phyloP scores from a whole-genome alignment of 1,140 invertebrate species.

The Saccostrea echinata region DNA sequence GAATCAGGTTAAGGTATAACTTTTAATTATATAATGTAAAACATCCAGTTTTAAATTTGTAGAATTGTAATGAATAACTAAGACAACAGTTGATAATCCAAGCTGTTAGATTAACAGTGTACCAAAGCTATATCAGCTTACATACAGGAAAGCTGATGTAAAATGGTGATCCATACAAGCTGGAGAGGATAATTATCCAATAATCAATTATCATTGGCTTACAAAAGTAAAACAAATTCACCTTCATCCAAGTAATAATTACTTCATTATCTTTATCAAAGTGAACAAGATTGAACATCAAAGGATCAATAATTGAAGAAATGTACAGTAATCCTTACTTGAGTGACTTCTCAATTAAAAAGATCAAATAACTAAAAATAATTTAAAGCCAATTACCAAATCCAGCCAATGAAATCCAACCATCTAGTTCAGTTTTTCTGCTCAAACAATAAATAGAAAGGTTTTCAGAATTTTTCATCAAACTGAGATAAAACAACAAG shows the following conservation, averaged over 20 bases:
- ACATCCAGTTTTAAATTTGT: too few relatives aligned
- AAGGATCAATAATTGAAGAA: background rate
- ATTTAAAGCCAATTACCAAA: background rate
- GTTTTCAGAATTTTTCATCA: background rate
- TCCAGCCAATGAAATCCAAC: background rate
- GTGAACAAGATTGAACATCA: background rate
- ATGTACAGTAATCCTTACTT: background rate
- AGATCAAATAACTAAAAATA: background rate
- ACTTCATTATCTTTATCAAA: background rate
- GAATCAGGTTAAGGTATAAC: too few relatives aligned
- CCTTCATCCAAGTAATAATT: conserved; percentile 5
- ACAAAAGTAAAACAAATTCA: background rate
- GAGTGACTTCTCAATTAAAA: background rate
- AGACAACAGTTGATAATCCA: too few relatives aligned
- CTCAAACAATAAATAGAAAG: background rate
- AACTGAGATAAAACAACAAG: background rate
- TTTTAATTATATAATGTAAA: too few relatives aligned
- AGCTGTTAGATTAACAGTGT: too few relatives aligned
- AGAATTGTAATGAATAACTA: too few relatives aligned
- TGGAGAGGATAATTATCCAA: background rate
- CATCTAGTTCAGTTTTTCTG: background rate
- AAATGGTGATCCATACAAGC: too few relatives aligned
- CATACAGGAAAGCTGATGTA: too few relatives aligned
- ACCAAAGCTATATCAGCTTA: too few relatives aligned
- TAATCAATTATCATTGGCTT: background rate